Base-by-base conservation (phyloP, 2,888 invertebrate species). In the Temnothorax unifasciatus region DNA sequence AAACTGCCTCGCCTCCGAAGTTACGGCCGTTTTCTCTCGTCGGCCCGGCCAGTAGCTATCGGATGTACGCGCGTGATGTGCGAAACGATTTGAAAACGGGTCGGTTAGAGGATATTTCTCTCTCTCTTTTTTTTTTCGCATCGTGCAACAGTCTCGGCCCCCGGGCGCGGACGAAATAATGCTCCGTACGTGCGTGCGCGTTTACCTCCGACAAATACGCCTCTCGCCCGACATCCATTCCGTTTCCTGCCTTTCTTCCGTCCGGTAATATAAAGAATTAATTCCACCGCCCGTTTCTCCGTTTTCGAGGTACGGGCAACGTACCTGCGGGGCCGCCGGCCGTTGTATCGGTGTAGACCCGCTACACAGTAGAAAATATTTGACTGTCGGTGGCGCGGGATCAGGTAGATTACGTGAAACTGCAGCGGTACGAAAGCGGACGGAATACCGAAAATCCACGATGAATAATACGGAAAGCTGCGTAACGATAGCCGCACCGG, bases 181-280 rank as follows among this genome's bases (percentile, higher is more conserved):
- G 79, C 41, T 50, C 38, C 18, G 44, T 81, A 71, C 79, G 79
- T 81, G 79, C 79, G 79, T 81, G 73, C 79, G 63, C 79, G 73
- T 81, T 81, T 71, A 59, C 73, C 54, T 47, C 59, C 71, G 79
- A 81, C 79, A 81, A 81, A 81, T 81, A 71, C 79, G 79, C 59
- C 41, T 50, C 79, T 34, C 57, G 18, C n/a, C 47, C 59, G 47
- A 34, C 71, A 44, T 47, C 59, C 79, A 71, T 79, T 57, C 18
- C 79, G 73, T 38, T 57, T 71, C 59, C 69, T 77, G 54, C 69
- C 34, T 57, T 29, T 44, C 38, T 38, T 71, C 73, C 34, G 79
- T 71, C 79, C 34, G 59, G 73, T 81, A 81, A 81, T 81, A 81
- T 81, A 81, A 81, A 81, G 59, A 81, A 81, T 81, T 81, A 81